Evolutionary conservation across 1,140 invertebrate genomes (phyloP), one percentile per base, ranked within the genome.

Genomic region (Conus ventricosus): DNA sequence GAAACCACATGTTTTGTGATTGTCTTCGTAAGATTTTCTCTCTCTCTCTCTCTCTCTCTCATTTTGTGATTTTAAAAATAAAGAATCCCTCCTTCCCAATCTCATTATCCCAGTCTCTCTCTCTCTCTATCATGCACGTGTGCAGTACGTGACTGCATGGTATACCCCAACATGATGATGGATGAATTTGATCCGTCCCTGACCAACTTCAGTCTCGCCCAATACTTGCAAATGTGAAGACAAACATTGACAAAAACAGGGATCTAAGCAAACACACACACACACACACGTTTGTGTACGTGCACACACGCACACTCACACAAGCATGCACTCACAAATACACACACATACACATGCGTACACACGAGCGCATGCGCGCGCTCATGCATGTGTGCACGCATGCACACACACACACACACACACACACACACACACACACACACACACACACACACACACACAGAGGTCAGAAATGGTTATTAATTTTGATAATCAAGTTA

Each of bases 301-400:
- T 5, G n/a, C 75, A 78, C 75, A 78, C 75, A 78, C 75, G n/a
- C 75, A 78, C 75, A 78, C 75, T 17, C 75, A 78, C 75, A 78
- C 75, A 78, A 11, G n/a, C 75, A n/a, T 23, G 5, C 75, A n/a
- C 75, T 17, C 75, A n/a, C 75, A 78, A 11, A n/a, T 1, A 78
- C 5, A n/a, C 75, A 78, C 75, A 78, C 5, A 4, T 23, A 78
- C 75, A 78, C 75, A 78, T 23, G 23, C 23, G 23, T 10, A 10
- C 75, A 78, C 27, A 78, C 75, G 4, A 15, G 27, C 75, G 27
- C 75, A n/a, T 10, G n/a, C 23, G 4, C 23, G 27, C 23, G 75
- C 23, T 17, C 23, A 78, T 23, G n/a, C 75, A 78, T 5, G 4
- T 23, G n/a, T 23, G 27, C 75, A 78, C 5, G n/a, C 75, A n/a